Conservation (phyloP, 2,113 vertebrate species). For the Neogale vison region DNA sequence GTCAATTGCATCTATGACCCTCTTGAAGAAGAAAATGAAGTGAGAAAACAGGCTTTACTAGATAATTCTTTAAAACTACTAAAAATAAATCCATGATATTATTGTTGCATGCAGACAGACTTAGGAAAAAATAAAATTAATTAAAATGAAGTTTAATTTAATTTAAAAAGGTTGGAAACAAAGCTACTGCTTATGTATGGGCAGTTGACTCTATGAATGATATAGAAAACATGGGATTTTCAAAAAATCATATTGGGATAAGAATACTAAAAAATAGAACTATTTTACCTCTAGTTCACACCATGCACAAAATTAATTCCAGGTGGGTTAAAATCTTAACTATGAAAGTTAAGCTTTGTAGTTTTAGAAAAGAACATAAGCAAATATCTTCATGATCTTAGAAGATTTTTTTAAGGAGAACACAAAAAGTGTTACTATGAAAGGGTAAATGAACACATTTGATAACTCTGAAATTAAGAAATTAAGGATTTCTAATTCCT, state of each 20-base stretch:
- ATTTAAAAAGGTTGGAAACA: slow-evolving; percentile 22
- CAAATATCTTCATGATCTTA: not conserved
- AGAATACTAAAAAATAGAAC: not conserved
- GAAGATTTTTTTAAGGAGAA: not conserved
- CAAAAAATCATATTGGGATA: not conserved
- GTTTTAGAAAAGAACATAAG: not conserved
- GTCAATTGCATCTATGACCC: not conserved
- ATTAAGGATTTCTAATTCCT: not conserved
- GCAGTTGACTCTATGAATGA: not conserved
- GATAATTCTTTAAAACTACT: not conserved
- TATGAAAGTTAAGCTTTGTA: not conserved
- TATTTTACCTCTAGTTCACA: not conserved
- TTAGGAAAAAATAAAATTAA: not conserved
- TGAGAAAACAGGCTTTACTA: not conserved
- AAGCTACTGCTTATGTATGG: not conserved
- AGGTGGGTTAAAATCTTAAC: not conserved
- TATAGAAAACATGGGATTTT: not conserved
- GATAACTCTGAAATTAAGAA: not conserved
- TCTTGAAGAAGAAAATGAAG: not conserved
- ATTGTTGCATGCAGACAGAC: not conserved
- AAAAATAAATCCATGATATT: slow-evolving; percentile 13
- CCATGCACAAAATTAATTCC: not conserved
- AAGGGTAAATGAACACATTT: not conserved
- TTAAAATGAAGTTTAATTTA: slow-evolving; percentile 7
- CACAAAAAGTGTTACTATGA: not conserved